Evolutionary conservation across 2,888 invertebrate genomes (phyloP), one percentile per base, ranked within the genome.

Genomic region (Parasteatoda lunata): DNA sequence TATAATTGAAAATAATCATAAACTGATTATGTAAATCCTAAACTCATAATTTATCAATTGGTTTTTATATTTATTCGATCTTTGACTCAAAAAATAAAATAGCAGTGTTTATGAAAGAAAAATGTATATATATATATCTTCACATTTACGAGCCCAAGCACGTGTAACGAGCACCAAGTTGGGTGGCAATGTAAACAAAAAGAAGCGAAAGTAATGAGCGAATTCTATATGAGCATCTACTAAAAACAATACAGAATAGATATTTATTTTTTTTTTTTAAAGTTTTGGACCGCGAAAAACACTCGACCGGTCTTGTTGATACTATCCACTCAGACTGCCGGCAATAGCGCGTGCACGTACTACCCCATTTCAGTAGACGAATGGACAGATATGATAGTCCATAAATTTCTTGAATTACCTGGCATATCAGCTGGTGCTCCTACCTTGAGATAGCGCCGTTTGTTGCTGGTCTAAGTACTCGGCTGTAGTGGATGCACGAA

Each of bases 371-470:
- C 77, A 72, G 76, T 72, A 59, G 75, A 64, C 85, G 71, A 80
- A 81, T 86, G 81, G 85, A 86, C 85, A 80, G 80, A 72, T 86
- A 86, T 71, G 85, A 86, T 86, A 80, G 85, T 80, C 86, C 86
- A 87, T 87, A 87, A 87, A 87, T 87, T 87, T 87, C 86, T 87
- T 77, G 86, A 87, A 87, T 87, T 87, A 87, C 86, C 86, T 87
- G 86, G 86, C 86, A 87, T 87, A 87, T 87, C 86, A 87, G 86
- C 81, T 87, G 86, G 73, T 81, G 77, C 86, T 81, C 76, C 79
- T 79, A 86, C 86, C 81, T 81, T 81, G 68, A 70, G 77, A 59
- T 77, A 77, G 52, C 48, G 77, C 77, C 70, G 66, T 45, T 51
- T 48, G 54, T 71, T 49, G 59, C 79, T 64, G 71, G 47, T 59